These are phyloP conservation scores for Patiria miniata DNA, from an alignment of 35 echinoderm and acorn worm species.

Conservation along the genomic window DNA sequence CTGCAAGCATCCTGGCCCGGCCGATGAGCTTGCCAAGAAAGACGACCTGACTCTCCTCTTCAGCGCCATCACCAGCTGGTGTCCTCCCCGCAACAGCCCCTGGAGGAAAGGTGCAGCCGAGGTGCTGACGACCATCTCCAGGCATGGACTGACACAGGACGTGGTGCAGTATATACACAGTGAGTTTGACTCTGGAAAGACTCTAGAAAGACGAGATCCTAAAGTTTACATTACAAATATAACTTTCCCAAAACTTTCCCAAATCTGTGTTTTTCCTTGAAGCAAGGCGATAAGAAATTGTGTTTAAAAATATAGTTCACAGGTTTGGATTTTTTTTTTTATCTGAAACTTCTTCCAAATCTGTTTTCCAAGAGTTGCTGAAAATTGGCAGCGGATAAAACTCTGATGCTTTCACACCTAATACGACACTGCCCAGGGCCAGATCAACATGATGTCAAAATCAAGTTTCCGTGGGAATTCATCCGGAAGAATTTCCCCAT, in stretches of 20 bases:
- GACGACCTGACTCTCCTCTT: constrained; percentile 93
- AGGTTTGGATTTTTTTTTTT: no score
- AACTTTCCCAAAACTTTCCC: no score
- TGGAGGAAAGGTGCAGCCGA: constrained; percentile 99
- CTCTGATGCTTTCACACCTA: neutral
- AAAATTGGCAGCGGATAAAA: neutral
- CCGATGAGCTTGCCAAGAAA: constrained; percentile 91
- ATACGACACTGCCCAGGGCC: neutral
- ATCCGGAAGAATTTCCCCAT: neutral
- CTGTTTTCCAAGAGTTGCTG: no score
- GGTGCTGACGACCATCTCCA: constrained; percentile 90
- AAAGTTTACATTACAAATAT: no score
- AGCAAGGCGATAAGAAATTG: no score
- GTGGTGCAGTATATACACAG: constrained; percentile 98
- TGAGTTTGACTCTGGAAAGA: constrained; percentile 58
- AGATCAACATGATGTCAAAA: neutral
- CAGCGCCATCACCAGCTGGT: constrained; percentile 96
- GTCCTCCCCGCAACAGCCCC: constrained; percentile 82
- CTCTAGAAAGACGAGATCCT: no score
- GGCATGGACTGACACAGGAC: constrained; percentile 83
- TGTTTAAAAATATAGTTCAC: no score
- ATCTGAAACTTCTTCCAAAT: no score
- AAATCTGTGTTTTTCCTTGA: no score
- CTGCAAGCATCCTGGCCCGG: constrained; percentile 75
- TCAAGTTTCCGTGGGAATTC: neutral